Conservation (phyloP, 2,113 vertebrate species). For the Fulmarus glacialis region DNA sequence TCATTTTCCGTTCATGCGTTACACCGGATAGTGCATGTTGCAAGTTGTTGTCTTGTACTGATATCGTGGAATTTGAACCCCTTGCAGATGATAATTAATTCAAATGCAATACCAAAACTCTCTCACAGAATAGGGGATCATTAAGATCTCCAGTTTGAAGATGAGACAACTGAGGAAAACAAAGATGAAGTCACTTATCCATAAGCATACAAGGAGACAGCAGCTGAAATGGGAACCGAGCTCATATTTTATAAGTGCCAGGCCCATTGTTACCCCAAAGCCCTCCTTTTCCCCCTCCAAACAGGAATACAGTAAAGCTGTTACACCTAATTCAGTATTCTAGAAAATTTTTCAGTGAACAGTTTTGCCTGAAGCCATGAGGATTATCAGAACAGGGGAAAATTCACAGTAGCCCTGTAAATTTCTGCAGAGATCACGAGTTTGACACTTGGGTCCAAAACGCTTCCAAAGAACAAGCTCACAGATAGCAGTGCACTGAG, state of each 20-base stretch:
- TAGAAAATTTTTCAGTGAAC: neutral
- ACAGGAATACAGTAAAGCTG: neutral
- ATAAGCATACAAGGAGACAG: neutral
- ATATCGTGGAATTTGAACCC: neutral
- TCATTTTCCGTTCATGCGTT: neutral
- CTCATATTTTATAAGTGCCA: neutral
- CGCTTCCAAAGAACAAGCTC: neutral
- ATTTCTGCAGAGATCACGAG: neutral
- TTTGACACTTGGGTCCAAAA: neutral
- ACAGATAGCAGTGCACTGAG: neutral
- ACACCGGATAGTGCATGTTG: neutral
- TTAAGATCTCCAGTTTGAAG: neutral
- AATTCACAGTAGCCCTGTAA: neutral
- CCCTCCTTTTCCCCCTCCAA: neutral
- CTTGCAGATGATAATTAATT: neutral
- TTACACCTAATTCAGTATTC: neutral
- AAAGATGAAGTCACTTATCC: neutral
- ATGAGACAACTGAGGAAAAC: neutral
- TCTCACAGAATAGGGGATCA: neutral
- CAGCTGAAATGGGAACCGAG: neutral
- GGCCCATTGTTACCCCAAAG: neutral
- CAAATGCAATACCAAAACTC: neutral
- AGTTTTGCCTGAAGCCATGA: neutral
- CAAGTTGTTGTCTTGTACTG: neutral
- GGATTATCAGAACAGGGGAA: neutral